Evolutionary conservation across 2,888 invertebrate species (phyloP), one percentile per base, ranked within the genome.

Genomic region (Caenorhabditis japonica): DNA sequence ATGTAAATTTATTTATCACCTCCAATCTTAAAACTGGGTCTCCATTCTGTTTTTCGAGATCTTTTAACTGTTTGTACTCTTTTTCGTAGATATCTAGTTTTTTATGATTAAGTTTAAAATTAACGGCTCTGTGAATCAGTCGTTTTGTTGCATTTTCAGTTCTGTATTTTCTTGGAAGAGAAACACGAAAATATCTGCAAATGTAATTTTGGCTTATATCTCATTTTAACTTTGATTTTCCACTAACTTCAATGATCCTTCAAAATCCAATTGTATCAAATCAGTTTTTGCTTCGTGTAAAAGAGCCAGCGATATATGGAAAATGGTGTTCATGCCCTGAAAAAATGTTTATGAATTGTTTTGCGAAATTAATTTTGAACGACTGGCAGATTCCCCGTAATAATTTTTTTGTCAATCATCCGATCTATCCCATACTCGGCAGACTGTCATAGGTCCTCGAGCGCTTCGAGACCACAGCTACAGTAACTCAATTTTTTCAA

Each of bases 261-360:
- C 99, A 87, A 99, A 99, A 90, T 99, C 99, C 77, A 95, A 91
- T 76, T 93, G 92, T 60, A 97, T 90, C 33, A 99, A 90, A 46
- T 85, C 81, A 19, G 94, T 93, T 86, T 94, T 93, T 72, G 94
- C 94, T 78, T 91, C 90, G 91, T 93, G 94, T 60, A 99, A 91
- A 62, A 99, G 90, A 58, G 97, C 95, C 58, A 99, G 89, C 0
- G 97, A 96, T 49, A 99, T 93, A 91, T 96, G 96, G 89, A 97
- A 97, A 72, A 99, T 90, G 0, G 95, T 94, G 87, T 95, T 94
- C 87, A 94, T 92, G 55, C 97, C 97, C 91, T 95, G 93, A 27
- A 94, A 91, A 47, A 39, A 25, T 33, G 17, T 19, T 23, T 30
- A 17, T 15, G n/a, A 10, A 43, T 33, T n/a, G 27, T 38, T 33